phyloP scores from a whole-genome alignment of 2,888 invertebrate genomes.

The Pasiphila rectangulata region DNA sequence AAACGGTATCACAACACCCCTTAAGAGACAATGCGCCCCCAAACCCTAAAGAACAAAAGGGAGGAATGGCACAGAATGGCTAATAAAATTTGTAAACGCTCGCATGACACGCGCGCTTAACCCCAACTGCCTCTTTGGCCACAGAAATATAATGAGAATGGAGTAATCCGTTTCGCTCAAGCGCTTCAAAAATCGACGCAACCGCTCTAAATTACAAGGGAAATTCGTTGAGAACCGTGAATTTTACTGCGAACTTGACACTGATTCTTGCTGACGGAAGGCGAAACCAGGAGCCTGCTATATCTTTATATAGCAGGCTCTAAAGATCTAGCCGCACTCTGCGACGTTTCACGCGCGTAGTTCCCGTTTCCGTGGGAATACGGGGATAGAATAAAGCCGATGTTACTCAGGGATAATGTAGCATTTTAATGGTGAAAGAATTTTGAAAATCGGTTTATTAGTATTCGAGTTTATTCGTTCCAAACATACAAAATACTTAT shows the following conservation, averaged over 20 bases:
- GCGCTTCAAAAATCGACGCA: slow-evolving; percentile 39
- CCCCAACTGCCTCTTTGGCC: slow-evolving; percentile 55
- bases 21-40: slow-evolving; percentile 23
- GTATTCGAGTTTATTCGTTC: no score
- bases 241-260: slow-evolving; percentile 14
- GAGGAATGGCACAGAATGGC: slow-evolving; percentile 51
- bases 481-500: no score
- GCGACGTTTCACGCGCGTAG: no score
- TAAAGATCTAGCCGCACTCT: no score
- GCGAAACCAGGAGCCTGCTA: no score
- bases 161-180: slow-evolving; percentile 56
- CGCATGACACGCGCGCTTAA: slow-evolving; percentile 75
- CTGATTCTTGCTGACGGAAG: slow-evolving; percentile 1
- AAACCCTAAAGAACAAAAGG: slow-evolving; percentile 55
- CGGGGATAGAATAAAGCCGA: no score
- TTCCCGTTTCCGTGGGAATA: no score
- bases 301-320: no score
- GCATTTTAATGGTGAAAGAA: no score
- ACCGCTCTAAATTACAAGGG: slow-evolving; percentile 20
- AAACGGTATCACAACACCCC: slow-evolving; percentile 29
- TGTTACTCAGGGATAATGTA: no score
- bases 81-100: slow-evolving; percentile 77
- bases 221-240: slow-evolving; percentile 3
- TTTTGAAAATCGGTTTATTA: no score
- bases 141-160: slow-evolving; percentile 62